These are phyloP conservation scores for Tenualosa thibaudeaui DNA, from an alignment of 2,797 vertebrate species.

Conservation along the genomic window DNA sequence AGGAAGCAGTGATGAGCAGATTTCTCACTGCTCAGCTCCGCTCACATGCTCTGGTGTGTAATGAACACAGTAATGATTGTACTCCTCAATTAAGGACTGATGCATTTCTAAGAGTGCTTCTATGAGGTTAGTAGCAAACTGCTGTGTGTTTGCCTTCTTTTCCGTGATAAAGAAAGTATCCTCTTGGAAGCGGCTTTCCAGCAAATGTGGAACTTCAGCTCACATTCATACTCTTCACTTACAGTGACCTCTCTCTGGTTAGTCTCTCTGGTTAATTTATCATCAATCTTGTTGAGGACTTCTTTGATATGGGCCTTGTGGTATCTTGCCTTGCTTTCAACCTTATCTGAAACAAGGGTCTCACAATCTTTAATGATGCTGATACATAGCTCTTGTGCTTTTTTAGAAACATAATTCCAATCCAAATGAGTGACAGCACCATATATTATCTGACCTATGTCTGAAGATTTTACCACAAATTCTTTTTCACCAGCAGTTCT, in stretches of 20 bases:
- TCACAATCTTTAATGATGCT: neutral
- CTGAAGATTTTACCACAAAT: too few species aligned
- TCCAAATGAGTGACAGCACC: too few species aligned
- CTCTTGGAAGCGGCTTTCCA: neutral
- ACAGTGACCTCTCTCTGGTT: too few species aligned
- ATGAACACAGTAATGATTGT: too few species aligned
- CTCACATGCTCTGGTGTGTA: too few species aligned
- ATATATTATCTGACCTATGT: too few species aligned
- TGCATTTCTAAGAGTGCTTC: neutral
- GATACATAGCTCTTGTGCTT: neutral
- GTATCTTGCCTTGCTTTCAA: too few species aligned
- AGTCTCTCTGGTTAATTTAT: neutral
- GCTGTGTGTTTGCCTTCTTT: neutral
- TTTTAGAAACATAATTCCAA: too few species aligned
- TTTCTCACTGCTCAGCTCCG: too few species aligned
- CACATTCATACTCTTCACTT: neutral
- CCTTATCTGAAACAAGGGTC: neutral
- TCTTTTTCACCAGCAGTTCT: too few species aligned
- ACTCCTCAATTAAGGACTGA: neutral
- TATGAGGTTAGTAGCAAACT: neutral
- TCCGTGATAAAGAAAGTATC: neutral
- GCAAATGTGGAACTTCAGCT: neutral
- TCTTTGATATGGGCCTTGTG: neutral
- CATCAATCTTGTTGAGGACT: neutral
- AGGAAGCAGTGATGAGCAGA: too few species aligned